Base-by-base conservation (phyloP, 2,888 invertebrate genomes). In the Brenthis hecate region DNA sequence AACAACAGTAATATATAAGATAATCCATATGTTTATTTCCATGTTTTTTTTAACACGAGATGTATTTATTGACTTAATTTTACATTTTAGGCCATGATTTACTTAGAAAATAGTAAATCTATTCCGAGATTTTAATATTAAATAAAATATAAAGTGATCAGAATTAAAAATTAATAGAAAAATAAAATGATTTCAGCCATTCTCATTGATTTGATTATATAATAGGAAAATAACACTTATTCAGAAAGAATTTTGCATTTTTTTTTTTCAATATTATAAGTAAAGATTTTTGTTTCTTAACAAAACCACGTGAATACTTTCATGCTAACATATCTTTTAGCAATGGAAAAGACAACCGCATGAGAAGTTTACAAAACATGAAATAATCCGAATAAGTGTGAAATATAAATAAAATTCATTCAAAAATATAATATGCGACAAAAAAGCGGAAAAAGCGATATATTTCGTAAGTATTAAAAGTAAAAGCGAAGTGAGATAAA, bases 401-500 rank as follows among this genome's bases (percentile, higher is more conserved):
- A 23, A 50, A 3, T 50, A 60, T 50, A 50, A 23, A 58, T 23
- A 8, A 36, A 50, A 32, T 11, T 11, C 8, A 2, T 43, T 50
- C 50, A 19, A 23, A 47, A 58, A 47, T 43, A 56, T 56, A n/a
- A 36, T 11, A 36, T 32, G 5, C 14, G 11, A 56, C 8, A n/a
- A 32, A 56, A n/a, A 56, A 36, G 14, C 32, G 32, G 56, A 32
- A n/a, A 56, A 36, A 56, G 36, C 32, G 8, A 56, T 36, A 32
- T 32, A 36, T 32, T 56, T 56, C 36, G 8, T n/a, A 32, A 16
- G 8, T n/a, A 32, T 1, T 43, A 16, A 13, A 56, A n/a, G 43
- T 16, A 67, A 64, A 67, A 61, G 64, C 58, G 56, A 53, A 47
- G 62, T 48, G 32, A 62, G 66, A 69, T 62, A 69, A 65, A 67